Conservation (phyloP, 2,113 vertebrate species). For the Cynoglossus semilaevis region DNA sequence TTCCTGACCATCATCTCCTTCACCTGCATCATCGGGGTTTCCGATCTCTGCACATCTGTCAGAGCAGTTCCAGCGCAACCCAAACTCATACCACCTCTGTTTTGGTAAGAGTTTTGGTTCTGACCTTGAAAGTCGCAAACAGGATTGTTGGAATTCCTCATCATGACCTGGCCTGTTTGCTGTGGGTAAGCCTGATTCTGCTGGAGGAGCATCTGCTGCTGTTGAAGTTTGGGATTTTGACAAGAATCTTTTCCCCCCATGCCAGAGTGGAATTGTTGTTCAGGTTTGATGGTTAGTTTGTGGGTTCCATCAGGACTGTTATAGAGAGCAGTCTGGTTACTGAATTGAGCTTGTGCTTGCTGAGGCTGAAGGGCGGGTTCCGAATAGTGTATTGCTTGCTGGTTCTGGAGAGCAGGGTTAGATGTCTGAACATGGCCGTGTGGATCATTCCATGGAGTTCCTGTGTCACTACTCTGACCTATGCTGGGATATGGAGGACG, state of each 20-base stretch:
- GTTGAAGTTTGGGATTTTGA: constrained; percentile 73
- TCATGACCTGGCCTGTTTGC: constrained; percentile 58
- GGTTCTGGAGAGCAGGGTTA: constrained; percentile 62
- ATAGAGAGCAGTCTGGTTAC: constrained; percentile 67
- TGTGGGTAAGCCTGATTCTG: constrained; percentile 65
- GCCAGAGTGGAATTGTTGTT: constrained; percentile 83
- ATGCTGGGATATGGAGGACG: constrained; percentile 71
- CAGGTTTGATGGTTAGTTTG: constrained; percentile 86
- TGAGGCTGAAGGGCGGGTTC: constrained; percentile 62
- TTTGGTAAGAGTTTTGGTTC: constrained; percentile 62
- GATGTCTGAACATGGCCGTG: constrained; percentile 61
- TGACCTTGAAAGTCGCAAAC: constrained; percentile 74
- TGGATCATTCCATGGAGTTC: constrained; percentile 73
- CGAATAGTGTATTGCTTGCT: constrained; percentile 68
- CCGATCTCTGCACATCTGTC: constrained; percentile 69
- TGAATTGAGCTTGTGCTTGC: constrained; percentile 61
- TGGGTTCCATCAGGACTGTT: constrained; percentile 54
- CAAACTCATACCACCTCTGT: constrained; percentile 62
- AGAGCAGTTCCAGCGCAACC: constrained; percentile 62
- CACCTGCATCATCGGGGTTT: constrained; percentile 84
- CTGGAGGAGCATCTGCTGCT: constrained; percentile 63
- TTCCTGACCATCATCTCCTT: constrained; percentile 93
- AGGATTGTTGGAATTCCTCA: constrained; percentile 60
- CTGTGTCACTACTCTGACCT: constrained; percentile 47
- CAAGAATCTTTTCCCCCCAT: constrained; percentile 77